These are phyloP conservation scores for Leptopilina drosophilae DNA, from an alignment of 2,888 invertebrate genomes.

Conservation along the genomic window DNA sequence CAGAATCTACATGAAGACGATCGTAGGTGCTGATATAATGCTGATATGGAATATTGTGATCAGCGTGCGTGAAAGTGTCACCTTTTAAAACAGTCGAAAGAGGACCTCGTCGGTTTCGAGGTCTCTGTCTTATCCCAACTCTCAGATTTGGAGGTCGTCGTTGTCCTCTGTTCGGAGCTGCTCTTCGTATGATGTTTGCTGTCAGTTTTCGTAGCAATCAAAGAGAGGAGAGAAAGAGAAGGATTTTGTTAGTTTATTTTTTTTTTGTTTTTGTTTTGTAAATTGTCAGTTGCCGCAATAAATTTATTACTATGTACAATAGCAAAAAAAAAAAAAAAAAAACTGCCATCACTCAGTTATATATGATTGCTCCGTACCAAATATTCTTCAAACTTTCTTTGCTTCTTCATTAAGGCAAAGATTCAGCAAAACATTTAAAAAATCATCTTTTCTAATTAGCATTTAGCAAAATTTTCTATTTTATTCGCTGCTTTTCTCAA, in stretches of 20 bases:
- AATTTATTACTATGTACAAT: too few relatives aligned
- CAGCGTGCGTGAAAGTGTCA: constrained; percentile 61
- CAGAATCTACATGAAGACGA: not conserved
- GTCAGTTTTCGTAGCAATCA: constrained; percentile 53
- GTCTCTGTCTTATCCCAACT: constrained; percentile 73
- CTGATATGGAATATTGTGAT: constrained; percentile 33
- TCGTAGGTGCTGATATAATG: constrained; percentile 24
- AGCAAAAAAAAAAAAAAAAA: not conserved
- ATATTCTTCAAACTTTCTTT: not conserved
- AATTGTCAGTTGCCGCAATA: constrained; percentile 22
- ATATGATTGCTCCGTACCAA: not conserved
- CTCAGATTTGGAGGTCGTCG: constrained; percentile 73
- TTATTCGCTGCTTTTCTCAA: too few relatives aligned
- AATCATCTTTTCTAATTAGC: too few relatives aligned
- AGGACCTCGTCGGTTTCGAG: constrained; percentile 70
- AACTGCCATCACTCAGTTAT: not conserved
- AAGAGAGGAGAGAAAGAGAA: constrained; percentile 54
- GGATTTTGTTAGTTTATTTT: constrained; percentile 60
- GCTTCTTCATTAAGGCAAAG: too few relatives aligned
- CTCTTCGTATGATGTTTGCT: constrained; percentile 75
- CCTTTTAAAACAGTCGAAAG: constrained; percentile 77
- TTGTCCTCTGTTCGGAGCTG: constrained; percentile 74
- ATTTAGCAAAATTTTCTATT: too few relatives aligned
- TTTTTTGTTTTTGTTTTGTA: constrained; percentile 37
- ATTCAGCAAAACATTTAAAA: too few relatives aligned